Base-by-base conservation (phyloP, 2,888 invertebrate genomes). In the Nomada fucata region DNA sequence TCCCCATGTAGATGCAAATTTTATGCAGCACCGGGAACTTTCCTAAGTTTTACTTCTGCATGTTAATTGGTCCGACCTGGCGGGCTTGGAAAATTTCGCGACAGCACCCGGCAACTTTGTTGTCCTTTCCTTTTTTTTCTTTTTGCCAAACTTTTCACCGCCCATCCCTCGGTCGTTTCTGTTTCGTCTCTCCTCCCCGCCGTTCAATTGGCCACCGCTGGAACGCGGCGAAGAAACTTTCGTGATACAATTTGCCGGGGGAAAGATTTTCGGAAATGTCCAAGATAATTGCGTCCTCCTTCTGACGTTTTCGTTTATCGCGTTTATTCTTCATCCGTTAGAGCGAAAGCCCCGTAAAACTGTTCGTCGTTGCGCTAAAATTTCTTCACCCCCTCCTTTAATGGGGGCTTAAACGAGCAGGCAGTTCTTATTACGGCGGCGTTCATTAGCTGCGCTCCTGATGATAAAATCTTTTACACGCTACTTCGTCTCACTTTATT, bases 1-100 rank as follows among this genome's bases (percentile, higher is more conserved):
- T 82, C 60, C 15, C 7, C 20, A 59, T 65, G 75, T 71, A 67
- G 64, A 81, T 82, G 82, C 67, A 82, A 82, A 82, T 82, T 82
- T 76, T 70, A 82, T 82, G 76, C 82, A 63, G 61, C 81, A 53
- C 23, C 23, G 20, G 11, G 42, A 57, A 60, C 47, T 65, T 75
- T 20, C 53, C 61, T 65, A 67, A 82, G 70, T 82, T 82, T 67
- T 47, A 20, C 57, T 60, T 74, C 68, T 63, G 70, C 64, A 63
- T 71, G 75, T 76, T 82, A 82, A 82, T 81, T 82, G 82, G 70
- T 75, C 52, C 36, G 18, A 47, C n/a, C 42, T 47, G 36, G 47
- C 13, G n/a, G 20, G 18, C 18, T 47, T 13, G 69, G 36, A 26
- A 69, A 74, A 81, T 47, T 81, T 69, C 26, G 59, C 68, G 44